Conservation (phyloP, 2,888 invertebrate species). For the Xanthorhoe designata region DNA sequence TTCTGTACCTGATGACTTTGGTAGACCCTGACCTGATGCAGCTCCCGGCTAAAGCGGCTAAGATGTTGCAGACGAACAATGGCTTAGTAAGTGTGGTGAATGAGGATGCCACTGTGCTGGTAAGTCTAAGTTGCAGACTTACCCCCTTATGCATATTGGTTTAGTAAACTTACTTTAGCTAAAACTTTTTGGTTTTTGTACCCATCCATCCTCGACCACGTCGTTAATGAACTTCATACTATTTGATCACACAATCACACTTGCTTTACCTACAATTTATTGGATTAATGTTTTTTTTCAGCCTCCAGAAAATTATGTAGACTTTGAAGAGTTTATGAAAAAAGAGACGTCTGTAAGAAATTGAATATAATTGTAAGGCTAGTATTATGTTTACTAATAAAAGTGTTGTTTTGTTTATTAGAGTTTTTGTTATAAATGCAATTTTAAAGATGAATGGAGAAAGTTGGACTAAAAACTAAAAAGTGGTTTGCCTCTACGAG, state of each 20-base stretch:
- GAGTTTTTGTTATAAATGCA: neutral
- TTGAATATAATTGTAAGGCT: constrained; percentile 9
- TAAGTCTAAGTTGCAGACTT: too few relatives aligned
- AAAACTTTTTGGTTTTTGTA: neutral
- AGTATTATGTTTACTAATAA: neutral
- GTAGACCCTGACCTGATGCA: constrained; percentile 60
- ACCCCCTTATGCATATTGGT: too few relatives aligned
- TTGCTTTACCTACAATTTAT: neutral
- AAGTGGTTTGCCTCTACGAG: neutral
- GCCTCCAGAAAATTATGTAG: constrained; percentile 50
- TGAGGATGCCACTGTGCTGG: constrained; percentile 18
- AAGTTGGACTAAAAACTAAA: neutral
- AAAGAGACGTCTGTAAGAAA: neutral
- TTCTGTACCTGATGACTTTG: constrained; percentile 58
- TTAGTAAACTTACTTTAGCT: neutral
- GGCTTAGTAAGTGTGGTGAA: neutral
- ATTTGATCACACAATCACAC: too few relatives aligned
- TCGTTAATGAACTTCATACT: too few relatives aligned
- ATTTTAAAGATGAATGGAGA: neutral
- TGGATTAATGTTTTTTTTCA: constrained; percentile 40
- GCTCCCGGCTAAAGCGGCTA: constrained; percentile 46
- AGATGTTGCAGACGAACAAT: constrained; percentile 34
- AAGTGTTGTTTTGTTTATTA: neutral
- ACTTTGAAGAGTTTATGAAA: constrained; percentile 44
- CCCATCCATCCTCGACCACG: too few relatives aligned